phyloP scores from a whole-genome alignment of 2,797 vertebrate species.

The Gymnoscopelus braueri region DNA sequence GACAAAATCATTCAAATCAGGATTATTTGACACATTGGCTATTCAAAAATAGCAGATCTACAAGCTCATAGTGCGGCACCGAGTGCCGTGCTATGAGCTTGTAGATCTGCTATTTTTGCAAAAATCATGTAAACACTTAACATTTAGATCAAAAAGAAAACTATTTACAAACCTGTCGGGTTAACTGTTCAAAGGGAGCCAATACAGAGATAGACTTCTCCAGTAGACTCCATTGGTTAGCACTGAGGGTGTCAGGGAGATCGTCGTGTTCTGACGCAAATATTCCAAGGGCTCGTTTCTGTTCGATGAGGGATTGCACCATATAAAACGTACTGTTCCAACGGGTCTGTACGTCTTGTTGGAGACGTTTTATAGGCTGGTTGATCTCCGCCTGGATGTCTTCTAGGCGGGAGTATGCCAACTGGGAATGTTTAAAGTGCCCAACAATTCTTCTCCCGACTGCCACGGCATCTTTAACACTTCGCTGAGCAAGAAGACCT shows the following conservation, averaged over 20 bases:
- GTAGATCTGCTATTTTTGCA: too few relatives aligned
- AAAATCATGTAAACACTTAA: too few relatives aligned
- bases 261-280: slow-evolving; percentile 7
- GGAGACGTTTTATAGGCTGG: slow-evolving; percentile 10
- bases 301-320: slow-evolving; percentile 28
- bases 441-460: slow-evolving; percentile 21
- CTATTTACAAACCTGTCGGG: too few relatives aligned
- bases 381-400: slow-evolving; percentile 22
- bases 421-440: slow-evolving; percentile 41
- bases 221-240: slow-evolving; percentile 14
- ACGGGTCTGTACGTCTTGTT: slow-evolving; percentile 26
- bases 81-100: too few relatives aligned
- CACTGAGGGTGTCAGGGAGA: slow-evolving; percentile 14
- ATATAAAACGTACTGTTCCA: slow-evolving; percentile 41
- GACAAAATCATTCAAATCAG: too few relatives aligned
- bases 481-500: slow-evolving; percentile 23
- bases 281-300: slow-evolving; percentile 22
- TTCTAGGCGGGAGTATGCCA: slow-evolving; percentile 23
- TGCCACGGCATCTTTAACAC: slow-evolving; percentile 21
- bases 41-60: too few relatives aligned
- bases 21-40: too few relatives aligned
- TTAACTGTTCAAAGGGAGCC: slow-evolving; percentile 36
- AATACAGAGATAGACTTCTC: slow-evolving; percentile 20
- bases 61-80: too few relatives aligned
- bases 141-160: too few relatives aligned